Conservation (phyloP, 2,113 vertebrate genomes). For the Bucco capensis region DNA sequence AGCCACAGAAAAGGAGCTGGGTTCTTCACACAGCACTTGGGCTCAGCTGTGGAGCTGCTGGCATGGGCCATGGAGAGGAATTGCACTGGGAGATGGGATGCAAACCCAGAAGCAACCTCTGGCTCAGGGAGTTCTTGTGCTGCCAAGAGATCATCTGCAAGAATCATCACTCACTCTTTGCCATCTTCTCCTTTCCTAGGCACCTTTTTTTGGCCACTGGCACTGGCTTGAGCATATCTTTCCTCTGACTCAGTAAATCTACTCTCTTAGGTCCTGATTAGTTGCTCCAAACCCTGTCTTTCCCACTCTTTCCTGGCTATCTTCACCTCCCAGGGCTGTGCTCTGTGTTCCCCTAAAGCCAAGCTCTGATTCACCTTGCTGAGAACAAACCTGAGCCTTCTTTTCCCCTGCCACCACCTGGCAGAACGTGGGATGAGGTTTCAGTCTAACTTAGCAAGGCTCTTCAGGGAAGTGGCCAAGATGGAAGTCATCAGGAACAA, state of each 20-base stretch:
- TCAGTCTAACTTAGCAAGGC: not conserved
- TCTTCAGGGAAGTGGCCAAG: not conserved
- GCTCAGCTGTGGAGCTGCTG: not conserved
- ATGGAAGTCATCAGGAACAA: not conserved
- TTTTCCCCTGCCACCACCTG: not conserved
- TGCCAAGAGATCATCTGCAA: not conserved
- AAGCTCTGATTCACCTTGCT: not conserved
- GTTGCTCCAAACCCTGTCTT: not conserved
- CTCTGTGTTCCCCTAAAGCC: not conserved
- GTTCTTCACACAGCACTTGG: not conserved
- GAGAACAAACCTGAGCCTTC: not conserved
- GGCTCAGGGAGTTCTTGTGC: not conserved
- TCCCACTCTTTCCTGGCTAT: not conserved
- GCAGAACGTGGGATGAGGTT: not conserved
- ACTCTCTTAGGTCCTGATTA: not conserved
- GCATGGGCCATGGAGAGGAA: not conserved
- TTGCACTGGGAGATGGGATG: not conserved
- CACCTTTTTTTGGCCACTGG: not conserved
- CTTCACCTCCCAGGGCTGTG: not conserved
- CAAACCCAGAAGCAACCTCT: not conserved
- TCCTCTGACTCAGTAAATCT: not conserved
- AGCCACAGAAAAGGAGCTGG: not conserved
- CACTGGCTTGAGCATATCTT: not conserved
- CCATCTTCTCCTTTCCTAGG: not conserved
- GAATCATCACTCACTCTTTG: not conserved